These are phyloP conservation scores for Gadopsis marmoratus DNA, from an alignment of 2,797 vertebrate genomes.

Conservation along the genomic window DNA sequence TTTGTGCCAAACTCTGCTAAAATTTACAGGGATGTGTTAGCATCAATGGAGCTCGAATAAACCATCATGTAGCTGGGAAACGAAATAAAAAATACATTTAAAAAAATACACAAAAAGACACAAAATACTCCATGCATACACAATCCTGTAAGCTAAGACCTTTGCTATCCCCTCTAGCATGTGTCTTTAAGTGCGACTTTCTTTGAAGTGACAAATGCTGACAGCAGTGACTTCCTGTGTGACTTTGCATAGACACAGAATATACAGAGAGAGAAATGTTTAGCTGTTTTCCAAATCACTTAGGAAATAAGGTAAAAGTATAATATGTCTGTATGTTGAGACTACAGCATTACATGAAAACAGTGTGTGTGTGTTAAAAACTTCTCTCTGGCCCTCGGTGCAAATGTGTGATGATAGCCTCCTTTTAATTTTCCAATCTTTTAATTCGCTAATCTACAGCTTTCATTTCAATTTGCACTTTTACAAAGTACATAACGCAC, in stretches of 20 bases:
- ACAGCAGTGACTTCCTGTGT: constrained; percentile 46
- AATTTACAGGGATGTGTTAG: constrained; percentile 25
- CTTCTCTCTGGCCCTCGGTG: constrained; percentile 21
- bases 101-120: constrained; percentile 21
- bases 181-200: constrained; percentile 41
- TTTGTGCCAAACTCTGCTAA: constrained; percentile 21
- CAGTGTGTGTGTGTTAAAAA: not conserved
- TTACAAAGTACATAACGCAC: constrained; percentile 55
- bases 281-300: constrained; percentile 2
- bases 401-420: constrained; percentile 60
- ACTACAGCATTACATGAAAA: not conserved
- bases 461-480: constrained; percentile 76
- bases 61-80: constrained; percentile 8
- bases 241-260: constrained; percentile 28
- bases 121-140: constrained; percentile 6
- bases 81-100: not conserved
- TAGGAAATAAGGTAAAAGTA: not conserved
- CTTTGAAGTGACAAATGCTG: constrained; percentile 64
- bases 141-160: constrained; percentile 22
- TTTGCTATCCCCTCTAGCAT: constrained; percentile 26
- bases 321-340: not conserved
- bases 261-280: not conserved
- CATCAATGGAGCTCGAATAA: constrained; percentile 29
- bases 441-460: constrained; percentile 79
- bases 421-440: constrained; percentile 68